Evolutionary conservation across 2,113 vertebrate species (phyloP).

Genomic region (Siniperca chuatsi): DNA sequence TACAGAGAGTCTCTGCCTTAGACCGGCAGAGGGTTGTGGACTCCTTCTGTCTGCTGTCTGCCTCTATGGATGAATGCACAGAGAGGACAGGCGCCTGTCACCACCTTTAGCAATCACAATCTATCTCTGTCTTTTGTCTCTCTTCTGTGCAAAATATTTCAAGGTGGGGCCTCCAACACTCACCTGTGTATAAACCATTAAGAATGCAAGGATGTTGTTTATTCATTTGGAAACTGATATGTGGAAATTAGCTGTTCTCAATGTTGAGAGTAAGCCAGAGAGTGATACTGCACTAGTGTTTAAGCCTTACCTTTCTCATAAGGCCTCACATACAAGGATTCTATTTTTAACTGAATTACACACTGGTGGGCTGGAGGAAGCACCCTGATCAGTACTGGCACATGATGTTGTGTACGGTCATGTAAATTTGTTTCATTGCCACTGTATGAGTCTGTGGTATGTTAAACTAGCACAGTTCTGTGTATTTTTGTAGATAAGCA

Average conservation of each 20-base stretch:
- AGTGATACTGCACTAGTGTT: conserved; percentile 1
- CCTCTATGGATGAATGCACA: conserved; percentile 16
- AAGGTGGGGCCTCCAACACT: background rate
- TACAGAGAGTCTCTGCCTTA: conserved; percentile 9
- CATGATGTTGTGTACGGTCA: conserved; percentile 30
- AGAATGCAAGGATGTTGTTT: conserved; percentile 15
- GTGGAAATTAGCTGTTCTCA: background rate
- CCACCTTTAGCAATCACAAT: conserved; percentile 21
- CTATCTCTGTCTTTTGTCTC: conserved; percentile 34
- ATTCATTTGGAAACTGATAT: background rate
- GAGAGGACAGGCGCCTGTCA: background rate
- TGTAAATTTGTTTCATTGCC: conserved; percentile 59
- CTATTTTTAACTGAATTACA: conserved; percentile 3
- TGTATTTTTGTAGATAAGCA: conserved; percentile 68
- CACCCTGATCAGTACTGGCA: conserved; percentile 20
- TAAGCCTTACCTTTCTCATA: conserved; percentile 29
- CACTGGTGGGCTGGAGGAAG: conserved; percentile 22
- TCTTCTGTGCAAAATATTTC: conserved; percentile 22
- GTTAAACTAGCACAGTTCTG: conserved; percentile 50
- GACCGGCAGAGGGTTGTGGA: background rate
- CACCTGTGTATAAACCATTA: conserved; percentile 28
- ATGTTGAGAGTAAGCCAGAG: background rate
- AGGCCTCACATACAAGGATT: conserved; percentile 17
- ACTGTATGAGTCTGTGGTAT: conserved; percentile 55
- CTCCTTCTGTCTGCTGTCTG: conserved; percentile 1